Evolutionary conservation across 2,113 vertebrate species (phyloP).

Genomic region (Ploceus nigricollis): DNA sequence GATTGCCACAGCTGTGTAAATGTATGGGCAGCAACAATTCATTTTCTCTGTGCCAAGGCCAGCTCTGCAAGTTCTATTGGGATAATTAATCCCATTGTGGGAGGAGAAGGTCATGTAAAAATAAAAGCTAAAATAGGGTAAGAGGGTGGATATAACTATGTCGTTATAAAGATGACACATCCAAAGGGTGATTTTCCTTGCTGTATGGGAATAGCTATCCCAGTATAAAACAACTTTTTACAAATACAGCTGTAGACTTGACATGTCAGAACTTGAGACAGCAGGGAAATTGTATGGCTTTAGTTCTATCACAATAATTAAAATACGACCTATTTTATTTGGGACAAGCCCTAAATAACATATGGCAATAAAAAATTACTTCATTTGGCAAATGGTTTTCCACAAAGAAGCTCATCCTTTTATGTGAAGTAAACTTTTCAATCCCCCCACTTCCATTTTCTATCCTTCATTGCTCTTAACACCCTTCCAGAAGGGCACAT

Average conservation of each 20-base stretch:
- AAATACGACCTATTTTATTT: neutral
- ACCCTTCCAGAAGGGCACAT: rapidly evolving
- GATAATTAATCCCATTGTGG: neutral
- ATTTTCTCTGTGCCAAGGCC: neutral
- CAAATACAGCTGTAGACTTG: neutral
- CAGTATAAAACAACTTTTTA: neutral
- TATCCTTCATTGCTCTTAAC: neutral
- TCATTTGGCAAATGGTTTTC: neutral
- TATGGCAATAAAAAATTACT: neutral
- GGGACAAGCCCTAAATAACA: neutral
- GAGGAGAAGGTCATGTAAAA: neutral
- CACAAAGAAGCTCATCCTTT: neutral
- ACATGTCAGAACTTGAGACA: neutral
- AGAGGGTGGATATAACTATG: neutral
- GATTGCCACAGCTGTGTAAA: neutral
- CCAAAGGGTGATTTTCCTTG: neutral
- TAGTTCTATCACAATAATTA: neutral
- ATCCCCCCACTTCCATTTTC: neutral
- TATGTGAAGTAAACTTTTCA: neutral
- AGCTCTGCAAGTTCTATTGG: neutral
- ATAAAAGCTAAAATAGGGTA: neutral
- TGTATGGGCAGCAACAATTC: neutral
- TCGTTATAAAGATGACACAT: neutral
- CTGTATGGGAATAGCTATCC: neutral
- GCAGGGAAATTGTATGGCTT: neutral